These are phyloP conservation scores for Physella acuta DNA, from an alignment of 1,140 invertebrate species.

Conservation along the genomic window DNA sequence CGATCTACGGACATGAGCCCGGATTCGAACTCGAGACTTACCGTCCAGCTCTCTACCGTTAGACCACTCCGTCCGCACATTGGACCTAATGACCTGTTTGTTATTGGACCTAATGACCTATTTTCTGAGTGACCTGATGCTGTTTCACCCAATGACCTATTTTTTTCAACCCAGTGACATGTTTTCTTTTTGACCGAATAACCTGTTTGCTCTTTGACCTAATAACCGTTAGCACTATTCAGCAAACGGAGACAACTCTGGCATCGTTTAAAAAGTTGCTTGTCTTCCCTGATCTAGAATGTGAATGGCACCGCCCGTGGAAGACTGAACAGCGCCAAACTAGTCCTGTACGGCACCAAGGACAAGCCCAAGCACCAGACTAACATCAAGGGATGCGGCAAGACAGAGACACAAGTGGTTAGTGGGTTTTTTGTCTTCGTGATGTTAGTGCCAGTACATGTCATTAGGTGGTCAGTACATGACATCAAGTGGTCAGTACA, in stretches of 20 bases:
- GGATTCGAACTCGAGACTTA: too few species aligned
- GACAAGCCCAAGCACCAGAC: not conserved
- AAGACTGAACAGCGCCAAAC: not conserved
- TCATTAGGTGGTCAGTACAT: not conserved
- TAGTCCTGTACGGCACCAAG: not conserved
- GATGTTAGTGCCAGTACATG: not conserved
- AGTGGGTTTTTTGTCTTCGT: not conserved
- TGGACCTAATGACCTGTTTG: too few species aligned
- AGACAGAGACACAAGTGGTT: not conserved
- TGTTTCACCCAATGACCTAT: not conserved
- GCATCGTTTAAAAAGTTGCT: not conserved
- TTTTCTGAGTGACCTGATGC: too few species aligned
- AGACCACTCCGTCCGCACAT: too few species aligned
- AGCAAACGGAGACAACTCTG: not conserved
- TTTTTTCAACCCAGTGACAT: not conserved
- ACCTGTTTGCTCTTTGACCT: not conserved
- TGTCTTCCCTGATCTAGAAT: not conserved
- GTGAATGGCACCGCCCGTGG: not conserved
- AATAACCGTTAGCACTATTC: not conserved
- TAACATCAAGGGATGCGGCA: not conserved
- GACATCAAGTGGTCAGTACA: not conserved
- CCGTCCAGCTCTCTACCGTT: too few species aligned
- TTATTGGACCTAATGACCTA: too few species aligned
- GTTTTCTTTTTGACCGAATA: not conserved
- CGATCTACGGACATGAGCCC: too few species aligned